These are phyloP conservation scores for Masnerella sp. DNA, from an alignment of 2,888 invertebrate species.

Conservation along the genomic window DNA sequence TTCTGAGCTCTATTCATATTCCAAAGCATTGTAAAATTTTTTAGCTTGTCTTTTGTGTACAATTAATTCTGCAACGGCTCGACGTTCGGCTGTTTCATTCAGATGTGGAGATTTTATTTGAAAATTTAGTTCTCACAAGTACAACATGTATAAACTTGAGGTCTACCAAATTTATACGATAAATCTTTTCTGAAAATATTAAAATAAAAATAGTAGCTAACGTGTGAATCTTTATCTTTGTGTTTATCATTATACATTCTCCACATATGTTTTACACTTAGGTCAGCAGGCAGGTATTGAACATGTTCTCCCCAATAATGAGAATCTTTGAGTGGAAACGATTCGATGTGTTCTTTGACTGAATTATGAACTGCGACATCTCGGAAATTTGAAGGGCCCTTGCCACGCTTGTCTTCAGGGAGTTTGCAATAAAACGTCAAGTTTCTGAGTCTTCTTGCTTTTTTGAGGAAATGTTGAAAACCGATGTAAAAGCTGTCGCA, in stretches of 20 bases:
- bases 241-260: slow-evolving; percentile 15
- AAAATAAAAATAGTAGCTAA: slow-evolving; percentile 4
- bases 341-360: slow-evolving; percentile 10
- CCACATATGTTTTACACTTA: slow-evolving; percentile 15
- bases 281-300: slow-evolving; percentile 9
- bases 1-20: slow-evolving; percentile 6
- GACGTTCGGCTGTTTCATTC: slow-evolving; percentile 1
- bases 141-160: slow-evolving; percentile 7
- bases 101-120: slow-evolving; percentile 19
- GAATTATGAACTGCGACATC: not conserved
- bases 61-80: slow-evolving; percentile 12
- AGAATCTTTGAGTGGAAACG: slow-evolving; percentile 13
- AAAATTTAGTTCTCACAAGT: slow-evolving; percentile 16
- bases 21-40: slow-evolving; percentile 7
- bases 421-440: not conserved
- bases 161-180: slow-evolving; percentile 20
- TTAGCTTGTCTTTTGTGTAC: slow-evolving; percentile 11
- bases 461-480: slow-evolving; percentile 4
- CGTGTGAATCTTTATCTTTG: not conserved
- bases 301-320: slow-evolving; percentile 11
- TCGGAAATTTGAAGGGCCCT: not conserved
- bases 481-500: not conserved
- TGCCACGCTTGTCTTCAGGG: not conserved
- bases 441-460: slow-evolving; percentile 1
- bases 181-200: slow-evolving; percentile 10